Percentiles rank a stretch among this genome's conserved stretches.
These are phyloP conservation scores for Bombyx mori DNA, from an alignment of 1,140 invertebrate genomes.

Conservation along the genomic window DNA sequence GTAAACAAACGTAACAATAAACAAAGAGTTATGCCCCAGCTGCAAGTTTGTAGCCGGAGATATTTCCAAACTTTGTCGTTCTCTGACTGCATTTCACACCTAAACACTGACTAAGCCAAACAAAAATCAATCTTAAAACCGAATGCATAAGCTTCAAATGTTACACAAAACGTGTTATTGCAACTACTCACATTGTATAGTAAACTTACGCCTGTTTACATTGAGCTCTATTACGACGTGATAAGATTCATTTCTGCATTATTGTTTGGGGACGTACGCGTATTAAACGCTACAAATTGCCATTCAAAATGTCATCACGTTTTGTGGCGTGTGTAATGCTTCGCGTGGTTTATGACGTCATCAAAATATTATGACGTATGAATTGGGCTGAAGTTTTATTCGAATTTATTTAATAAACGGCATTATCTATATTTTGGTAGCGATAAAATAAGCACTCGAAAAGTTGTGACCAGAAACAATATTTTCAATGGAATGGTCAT, in stretches of 20 bases:
- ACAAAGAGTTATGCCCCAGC: conserved; percentile 22
- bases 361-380: conserved; percentile 16
- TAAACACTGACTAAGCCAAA: conserved; percentile 10
- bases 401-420: too few species aligned
- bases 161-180: too few species aligned
- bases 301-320: conserved; percentile 33
- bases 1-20: conserved; percentile 8
- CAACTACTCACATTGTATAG: too few species aligned
- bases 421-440: too few species aligned
- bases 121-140: conserved; percentile 13
- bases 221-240: conserved; percentile 2
- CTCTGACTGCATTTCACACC: conserved; percentile 23
- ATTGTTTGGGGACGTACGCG: background rate
- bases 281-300: conserved; percentile 36
- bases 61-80: conserved; percentile 27
- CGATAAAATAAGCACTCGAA: too few species aligned
- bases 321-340: conserved; percentile 19
- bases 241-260: background rate
- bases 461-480: too few species aligned
- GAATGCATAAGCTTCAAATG: background rate
- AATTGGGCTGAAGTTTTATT: conserved; percentile 6
- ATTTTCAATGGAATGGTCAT: too few species aligned
- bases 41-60: conserved; percentile 26
- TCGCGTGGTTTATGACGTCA: conserved; percentile 17
- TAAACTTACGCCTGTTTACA: background rate